Evolutionary conservation across 2,113 vertebrate species (phyloP).

Genomic region (Ancistrus triradiatus): DNA sequence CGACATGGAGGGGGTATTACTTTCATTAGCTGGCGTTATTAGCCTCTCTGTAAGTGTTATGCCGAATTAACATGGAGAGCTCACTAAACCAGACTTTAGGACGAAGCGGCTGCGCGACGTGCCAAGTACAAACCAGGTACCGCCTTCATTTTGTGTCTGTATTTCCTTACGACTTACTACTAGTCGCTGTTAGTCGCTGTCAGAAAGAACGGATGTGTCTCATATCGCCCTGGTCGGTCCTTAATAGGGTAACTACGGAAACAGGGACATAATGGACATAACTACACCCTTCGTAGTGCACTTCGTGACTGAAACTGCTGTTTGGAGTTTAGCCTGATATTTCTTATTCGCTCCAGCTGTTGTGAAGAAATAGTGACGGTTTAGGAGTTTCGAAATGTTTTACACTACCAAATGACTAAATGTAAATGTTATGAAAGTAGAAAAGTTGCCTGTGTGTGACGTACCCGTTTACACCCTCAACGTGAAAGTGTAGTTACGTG

Average conservation of each 20-base stretch:
- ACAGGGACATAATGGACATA: too few species aligned
- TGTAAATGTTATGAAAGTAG: too few species aligned
- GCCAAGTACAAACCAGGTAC: conserved; percentile 1
- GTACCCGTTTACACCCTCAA: too few species aligned
- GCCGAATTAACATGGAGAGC: not conserved
- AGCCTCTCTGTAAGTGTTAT: not conserved
- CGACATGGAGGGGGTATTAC: conserved; percentile 17
- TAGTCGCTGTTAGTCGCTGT: too few species aligned
- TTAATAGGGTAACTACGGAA: not conserved
- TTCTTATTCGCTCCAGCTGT: too few species aligned
- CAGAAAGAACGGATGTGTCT: not conserved
- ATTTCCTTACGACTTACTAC: too few species aligned
- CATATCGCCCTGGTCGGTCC: not conserved
- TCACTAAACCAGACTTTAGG: not conserved
- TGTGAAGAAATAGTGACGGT: too few species aligned
- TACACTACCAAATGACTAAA: too few species aligned
- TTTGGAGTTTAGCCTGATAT: not conserved
- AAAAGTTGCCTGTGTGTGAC: too few species aligned
- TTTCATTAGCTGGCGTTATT: not conserved
- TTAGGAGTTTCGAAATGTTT: too few species aligned
- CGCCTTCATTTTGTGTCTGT: not conserved
- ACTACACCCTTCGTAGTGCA: not conserved
- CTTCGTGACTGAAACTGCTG: not conserved
- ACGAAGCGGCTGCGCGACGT: not conserved
- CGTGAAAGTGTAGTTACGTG: too few species aligned